Evolutionary conservation across 2,113 vertebrate species (phyloP).

Genomic region (Corythoichthys intestinalis): DNA sequence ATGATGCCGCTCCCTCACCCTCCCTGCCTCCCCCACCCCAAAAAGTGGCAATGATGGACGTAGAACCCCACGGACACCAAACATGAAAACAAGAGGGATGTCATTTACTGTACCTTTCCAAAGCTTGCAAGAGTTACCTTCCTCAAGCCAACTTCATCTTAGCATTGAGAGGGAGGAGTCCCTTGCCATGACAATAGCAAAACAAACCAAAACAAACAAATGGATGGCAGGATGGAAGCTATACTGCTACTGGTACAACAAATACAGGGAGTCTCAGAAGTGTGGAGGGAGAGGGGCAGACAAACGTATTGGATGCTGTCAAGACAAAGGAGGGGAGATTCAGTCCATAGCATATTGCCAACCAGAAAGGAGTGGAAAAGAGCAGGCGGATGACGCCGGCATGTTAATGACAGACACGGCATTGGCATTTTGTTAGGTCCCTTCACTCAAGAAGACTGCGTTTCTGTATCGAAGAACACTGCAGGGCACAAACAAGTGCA

Average conservation of each 20-base stretch:
- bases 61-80: slow-evolving; percentile 64
- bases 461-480: slow-evolving; percentile 12
- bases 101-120: slow-evolving; percentile 67
- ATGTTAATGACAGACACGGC: slow-evolving; percentile 41
- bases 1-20: slow-evolving; percentile 48
- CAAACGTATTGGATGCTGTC: slow-evolving; percentile 68
- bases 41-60: slow-evolving; percentile 55
- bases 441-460: slow-evolving; percentile 15
- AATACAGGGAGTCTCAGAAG: slow-evolving; percentile 54
- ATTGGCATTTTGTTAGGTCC: slow-evolving; percentile 24
- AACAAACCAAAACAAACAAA: slow-evolving; percentile 56
- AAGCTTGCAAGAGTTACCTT: slow-evolving; percentile 67
- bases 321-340: slow-evolving; percentile 74
- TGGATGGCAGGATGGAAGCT: slow-evolving; percentile 62
- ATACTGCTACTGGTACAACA: slow-evolving; percentile 66
- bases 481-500: slow-evolving; percentile 39
- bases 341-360: slow-evolving; percentile 70
- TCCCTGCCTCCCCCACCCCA: slow-evolving; percentile 7
- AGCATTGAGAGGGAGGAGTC: slow-evolving; percentile 58
- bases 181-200: slow-evolving; percentile 58
- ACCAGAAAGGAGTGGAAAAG: slow-evolving; percentile 61
- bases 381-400: slow-evolving; percentile 57
- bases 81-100: slow-evolving; percentile 69
- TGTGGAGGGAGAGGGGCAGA: slow-evolving; percentile 50
- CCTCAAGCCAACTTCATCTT: slow-evolving; percentile 70